A percentile compares a stretch with the other conserved stretches of the same genome.
phyloP scores from a whole-genome alignment of 2,113 vertebrate species.

The Polyodon spathula region DNA sequence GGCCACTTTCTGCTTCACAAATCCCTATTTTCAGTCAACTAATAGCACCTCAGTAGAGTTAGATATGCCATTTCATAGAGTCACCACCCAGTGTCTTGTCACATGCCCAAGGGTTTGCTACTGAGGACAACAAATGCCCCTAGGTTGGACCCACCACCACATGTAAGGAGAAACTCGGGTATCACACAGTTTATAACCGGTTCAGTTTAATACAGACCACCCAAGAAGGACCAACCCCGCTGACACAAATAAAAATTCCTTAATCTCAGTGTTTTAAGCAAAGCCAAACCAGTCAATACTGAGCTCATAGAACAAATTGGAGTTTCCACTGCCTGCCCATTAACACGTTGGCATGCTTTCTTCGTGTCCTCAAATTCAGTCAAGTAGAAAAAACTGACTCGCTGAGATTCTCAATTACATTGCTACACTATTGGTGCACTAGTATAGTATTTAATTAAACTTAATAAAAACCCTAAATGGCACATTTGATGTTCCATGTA shows the following conservation, averaged over 20 bases:
- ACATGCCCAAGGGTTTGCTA: neutral
- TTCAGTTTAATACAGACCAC: constrained; percentile 14
- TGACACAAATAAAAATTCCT: constrained; percentile 23
- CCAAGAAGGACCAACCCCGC: constrained; percentile 23
- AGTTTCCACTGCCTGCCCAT: neutral
- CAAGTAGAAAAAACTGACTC: no score
- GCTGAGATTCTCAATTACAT: neutral
- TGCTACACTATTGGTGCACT: no score
- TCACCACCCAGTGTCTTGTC: neutral
- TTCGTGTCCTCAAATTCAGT: no score
- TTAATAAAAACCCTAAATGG: no score
- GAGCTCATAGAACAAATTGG: neutral
- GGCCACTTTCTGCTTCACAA: no score
- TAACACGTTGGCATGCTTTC: no score
- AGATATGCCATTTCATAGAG: no score
- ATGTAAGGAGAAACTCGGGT: neutral
- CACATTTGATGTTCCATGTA: no score
- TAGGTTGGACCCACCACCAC: neutral
- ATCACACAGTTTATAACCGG: neutral
- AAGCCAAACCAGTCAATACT: constrained; percentile 6
- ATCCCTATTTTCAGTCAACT: no score
- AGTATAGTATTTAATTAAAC: no score
- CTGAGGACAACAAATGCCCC: neutral
- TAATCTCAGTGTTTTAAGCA: constrained; percentile 13
- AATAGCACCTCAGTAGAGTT: no score